Evolutionary conservation across 2,888 invertebrate species (phyloP).

Genomic region (Lasioglossum leucozonium): DNA sequence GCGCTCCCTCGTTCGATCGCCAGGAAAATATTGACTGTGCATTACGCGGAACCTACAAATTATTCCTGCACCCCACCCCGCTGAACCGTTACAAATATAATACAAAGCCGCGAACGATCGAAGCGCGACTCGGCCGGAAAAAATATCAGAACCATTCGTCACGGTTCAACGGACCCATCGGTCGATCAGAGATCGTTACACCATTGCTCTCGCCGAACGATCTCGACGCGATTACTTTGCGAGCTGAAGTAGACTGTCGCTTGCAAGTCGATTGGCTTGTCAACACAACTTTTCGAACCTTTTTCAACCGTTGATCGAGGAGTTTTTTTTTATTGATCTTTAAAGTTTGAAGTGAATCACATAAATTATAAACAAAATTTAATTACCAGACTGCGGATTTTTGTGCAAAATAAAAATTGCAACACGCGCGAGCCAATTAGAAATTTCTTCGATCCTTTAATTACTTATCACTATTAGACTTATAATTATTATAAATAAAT

Average conservation of each 20-base stretch:
- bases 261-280: not conserved
- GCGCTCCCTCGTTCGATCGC: not conserved
- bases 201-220: not conserved
- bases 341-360: too few species aligned
- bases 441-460: too few species aligned
- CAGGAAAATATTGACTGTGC: conserved; percentile 41
- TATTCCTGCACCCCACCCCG: not conserved
- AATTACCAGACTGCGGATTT: too few species aligned
- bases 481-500: too few species aligned
- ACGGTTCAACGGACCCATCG: conserved; percentile 6
- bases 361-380: too few species aligned
- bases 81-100: not conserved
- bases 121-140: conserved; percentile 5
- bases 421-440: too few species aligned
- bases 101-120: not conserved
- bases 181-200: not conserved
- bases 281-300: not conserved
- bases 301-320: not conserved
- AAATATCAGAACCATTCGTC: conserved; percentile 11
- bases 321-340: not conserved
- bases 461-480: too few species aligned
- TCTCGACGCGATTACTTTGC: not conserved
- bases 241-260: not conserved
- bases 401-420: too few species aligned
- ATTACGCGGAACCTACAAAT: not conserved